Conservation (phyloP, 2,797 vertebrate species). For the Poecilia velifera region DNA sequence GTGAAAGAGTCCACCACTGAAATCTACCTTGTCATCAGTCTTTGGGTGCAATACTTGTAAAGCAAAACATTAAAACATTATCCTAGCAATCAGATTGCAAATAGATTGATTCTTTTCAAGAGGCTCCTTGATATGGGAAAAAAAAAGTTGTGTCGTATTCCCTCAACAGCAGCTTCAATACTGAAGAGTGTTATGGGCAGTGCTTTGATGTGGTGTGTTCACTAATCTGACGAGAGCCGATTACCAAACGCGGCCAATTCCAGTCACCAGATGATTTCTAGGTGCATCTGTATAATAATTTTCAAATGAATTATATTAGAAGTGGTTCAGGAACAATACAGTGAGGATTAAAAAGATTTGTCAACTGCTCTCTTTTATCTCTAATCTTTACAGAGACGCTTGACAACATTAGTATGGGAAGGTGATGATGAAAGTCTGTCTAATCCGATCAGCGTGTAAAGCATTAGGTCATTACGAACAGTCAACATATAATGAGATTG, state of each 20-base stretch:
- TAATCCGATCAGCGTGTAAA: constrained; percentile 51
- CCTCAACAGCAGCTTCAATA: not conserved
- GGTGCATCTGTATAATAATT: not conserved
- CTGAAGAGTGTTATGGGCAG: not conserved
- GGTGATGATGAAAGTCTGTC: constrained; percentile 57
- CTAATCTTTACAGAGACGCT: constrained; percentile 45
- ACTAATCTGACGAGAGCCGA: not conserved
- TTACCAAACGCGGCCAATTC: not conserved
- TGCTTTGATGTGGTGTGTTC: not conserved
- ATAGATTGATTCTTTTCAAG: not conserved
- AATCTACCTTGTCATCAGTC: not conserved
- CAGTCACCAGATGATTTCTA: not conserved
- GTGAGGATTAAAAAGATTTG: constrained; percentile 19
- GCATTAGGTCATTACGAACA: constrained; percentile 48
- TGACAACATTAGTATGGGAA: constrained; percentile 50
- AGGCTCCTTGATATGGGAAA: not conserved
- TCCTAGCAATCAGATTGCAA: not conserved
- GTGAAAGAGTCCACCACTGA: not conserved
- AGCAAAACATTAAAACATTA: constrained; percentile 1
- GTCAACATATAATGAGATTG: constrained; percentile 45
- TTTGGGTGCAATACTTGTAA: not conserved
- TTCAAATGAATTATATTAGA: constrained; percentile 31
- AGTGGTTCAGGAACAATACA: constrained; percentile 14
- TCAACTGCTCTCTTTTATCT: constrained; percentile 50
- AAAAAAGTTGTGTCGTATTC: not conserved